Conservation (phyloP, 2,797 vertebrate species). For the Momotus momota region DNA sequence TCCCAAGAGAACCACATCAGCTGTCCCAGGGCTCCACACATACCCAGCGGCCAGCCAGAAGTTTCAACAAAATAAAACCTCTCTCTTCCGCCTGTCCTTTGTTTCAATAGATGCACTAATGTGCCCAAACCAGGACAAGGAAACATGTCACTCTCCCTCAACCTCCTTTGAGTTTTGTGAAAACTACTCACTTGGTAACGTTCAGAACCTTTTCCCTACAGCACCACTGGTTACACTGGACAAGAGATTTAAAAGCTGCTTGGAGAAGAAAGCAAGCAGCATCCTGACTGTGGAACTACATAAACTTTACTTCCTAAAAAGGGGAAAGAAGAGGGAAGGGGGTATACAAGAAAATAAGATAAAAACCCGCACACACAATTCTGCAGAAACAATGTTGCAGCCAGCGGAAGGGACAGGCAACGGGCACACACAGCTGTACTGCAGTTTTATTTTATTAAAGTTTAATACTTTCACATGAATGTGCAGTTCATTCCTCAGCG, state of each 20-base stretch:
- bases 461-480: not conserved
- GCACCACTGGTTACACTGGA: not conserved
- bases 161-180: not conserved
- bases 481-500: not conserved
- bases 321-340: not conserved
- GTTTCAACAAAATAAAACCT: not conserved
- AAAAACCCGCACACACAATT: rapidly evolving
- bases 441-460: not conserved
- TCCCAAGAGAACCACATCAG: not conserved
- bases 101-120: not conserved
- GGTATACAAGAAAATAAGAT: not conserved
- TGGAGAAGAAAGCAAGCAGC: not conserved
- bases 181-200: not conserved
- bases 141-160: not conserved
- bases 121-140: not conserved
- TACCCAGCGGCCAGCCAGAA: not conserved
- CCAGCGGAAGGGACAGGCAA: constrained; percentile 7
- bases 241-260: not conserved
- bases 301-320: not conserved
- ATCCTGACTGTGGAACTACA: not conserved
- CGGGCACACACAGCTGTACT: not conserved
- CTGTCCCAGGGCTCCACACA: not conserved
- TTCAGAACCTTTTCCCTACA: not conserved
- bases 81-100: not conserved
- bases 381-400: not conserved